Conservation (phyloP, 2,113 vertebrate genomes). For the Lagopus muta region DNA sequence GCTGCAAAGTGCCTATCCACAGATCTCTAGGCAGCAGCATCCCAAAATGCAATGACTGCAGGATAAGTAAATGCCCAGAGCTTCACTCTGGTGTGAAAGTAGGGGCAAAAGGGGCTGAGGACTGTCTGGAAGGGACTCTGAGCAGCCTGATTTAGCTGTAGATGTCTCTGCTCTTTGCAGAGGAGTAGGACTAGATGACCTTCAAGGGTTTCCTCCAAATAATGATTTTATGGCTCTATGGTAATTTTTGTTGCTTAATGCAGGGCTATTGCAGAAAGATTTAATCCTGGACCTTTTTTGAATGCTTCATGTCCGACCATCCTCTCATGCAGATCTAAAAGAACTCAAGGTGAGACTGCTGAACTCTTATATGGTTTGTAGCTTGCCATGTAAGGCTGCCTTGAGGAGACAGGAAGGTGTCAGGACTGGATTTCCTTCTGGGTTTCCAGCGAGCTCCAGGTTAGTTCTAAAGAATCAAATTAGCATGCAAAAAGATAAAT, state of each 20-base stretch:
- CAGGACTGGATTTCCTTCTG: not conserved
- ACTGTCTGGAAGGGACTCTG: no score
- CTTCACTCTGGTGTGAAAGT: not conserved
- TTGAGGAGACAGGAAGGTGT: not conserved
- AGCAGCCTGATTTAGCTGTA: no score
- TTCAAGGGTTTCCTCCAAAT: no score
- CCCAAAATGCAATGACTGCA: rapidly evolving
- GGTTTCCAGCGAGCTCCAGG: not conserved
- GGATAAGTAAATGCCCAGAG: not conserved
- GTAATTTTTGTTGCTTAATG: not conserved
- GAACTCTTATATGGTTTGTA: not conserved
- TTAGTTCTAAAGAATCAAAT: not conserved
- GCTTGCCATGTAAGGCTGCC: rapidly evolving
- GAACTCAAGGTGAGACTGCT: not conserved
- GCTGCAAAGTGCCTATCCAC: not conserved
- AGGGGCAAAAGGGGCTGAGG: not conserved
- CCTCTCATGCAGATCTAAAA: not conserved
- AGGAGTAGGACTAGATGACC: no score
- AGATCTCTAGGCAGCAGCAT: not conserved
- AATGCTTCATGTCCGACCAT: not conserved
- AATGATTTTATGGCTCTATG: no score
- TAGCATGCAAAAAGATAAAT: not conserved
- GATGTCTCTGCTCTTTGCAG: no score
- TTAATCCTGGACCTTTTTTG: not conserved
- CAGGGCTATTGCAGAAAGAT: not conserved